Evolutionary conservation across 1,140 invertebrate genomes (phyloP).

Genomic region (Apis dorsata): DNA sequence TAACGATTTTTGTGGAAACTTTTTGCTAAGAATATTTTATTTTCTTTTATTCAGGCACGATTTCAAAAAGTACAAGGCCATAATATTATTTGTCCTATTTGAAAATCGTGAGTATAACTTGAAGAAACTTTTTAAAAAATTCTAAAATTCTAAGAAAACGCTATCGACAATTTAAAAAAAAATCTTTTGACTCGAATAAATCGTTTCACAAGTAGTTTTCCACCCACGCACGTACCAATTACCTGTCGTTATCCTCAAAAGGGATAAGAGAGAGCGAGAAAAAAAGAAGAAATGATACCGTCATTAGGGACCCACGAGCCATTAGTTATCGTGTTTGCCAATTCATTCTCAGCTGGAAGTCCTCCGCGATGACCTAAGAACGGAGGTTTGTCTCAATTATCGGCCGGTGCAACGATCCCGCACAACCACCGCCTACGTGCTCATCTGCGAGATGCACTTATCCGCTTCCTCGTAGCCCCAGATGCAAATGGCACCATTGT

Average conservation of each 20-base stretch:
- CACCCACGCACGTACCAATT: slow-evolving; percentile 40
- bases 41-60: too few species aligned
- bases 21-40: too few species aligned
- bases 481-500: slow-evolving; percentile 66
- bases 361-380: slow-evolving; percentile 51
- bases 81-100: too few species aligned
- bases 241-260: slow-evolving; percentile 30
- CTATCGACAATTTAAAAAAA: not conserved
- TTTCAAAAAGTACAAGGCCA: too few species aligned
- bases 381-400: slow-evolving; percentile 65
- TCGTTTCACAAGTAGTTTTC: slow-evolving; percentile 2
- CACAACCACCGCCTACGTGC: slow-evolving; percentile 37
- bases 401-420: slow-evolving; percentile 57
- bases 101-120: too few species aligned
- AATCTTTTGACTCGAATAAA: slow-evolving; percentile 1
- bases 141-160: too few species aligned
- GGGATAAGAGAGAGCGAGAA: not conserved
- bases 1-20: too few species aligned
- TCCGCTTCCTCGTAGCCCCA: slow-evolving; percentile 58
- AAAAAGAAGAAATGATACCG: slow-evolving; percentile 12
- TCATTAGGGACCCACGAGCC: slow-evolving; percentile 51
- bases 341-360: slow-evolving; percentile 45
- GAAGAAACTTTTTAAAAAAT: too few species aligned
- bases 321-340: slow-evolving; percentile 45
- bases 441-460: slow-evolving; percentile 56